Conservation (phyloP, 2,888 invertebrate species). For the Gibbula magus region DNA sequence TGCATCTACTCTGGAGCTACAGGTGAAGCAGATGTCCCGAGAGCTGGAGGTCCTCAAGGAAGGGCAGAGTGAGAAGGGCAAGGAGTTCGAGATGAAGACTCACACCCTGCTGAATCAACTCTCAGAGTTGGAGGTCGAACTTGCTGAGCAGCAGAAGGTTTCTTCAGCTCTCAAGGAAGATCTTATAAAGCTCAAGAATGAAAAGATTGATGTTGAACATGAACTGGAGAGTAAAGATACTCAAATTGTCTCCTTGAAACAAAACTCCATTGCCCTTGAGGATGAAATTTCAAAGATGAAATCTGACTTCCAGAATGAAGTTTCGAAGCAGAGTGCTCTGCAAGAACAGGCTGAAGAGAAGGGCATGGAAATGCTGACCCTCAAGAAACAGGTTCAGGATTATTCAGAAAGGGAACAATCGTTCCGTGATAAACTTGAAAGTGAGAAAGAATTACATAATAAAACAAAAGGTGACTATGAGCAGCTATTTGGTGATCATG, state of each 20-base stretch:
- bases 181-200: conserved; percentile 38
- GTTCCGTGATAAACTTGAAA: conserved; percentile 21
- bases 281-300: conserved; percentile 40
- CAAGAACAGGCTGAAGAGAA: conserved; percentile 14
- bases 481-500: conserved; percentile 27
- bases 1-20: conserved; percentile 40
- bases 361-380: background rate
- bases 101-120: conserved; percentile 60
- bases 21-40: conserved; percentile 76
- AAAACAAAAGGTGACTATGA: conserved; percentile 23
- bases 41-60: conserved; percentile 77
- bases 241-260: conserved; percentile 27
- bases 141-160: conserved; percentile 41
- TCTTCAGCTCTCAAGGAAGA: conserved; percentile 35
- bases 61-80: conserved; percentile 68
- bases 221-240: conserved; percentile 6
- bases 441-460: conserved; percentile 24
- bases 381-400: conserved; percentile 24
- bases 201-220: conserved; percentile 7
- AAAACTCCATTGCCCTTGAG: conserved; percentile 35
- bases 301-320: conserved; percentile 6
- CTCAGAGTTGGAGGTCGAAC: conserved; percentile 58
- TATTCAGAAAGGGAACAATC: conserved; percentile 8
- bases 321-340: background rate
- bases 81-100: conserved; percentile 73